phyloP scores from a whole-genome alignment of 2,797 vertebrate genomes.

The Ctenopoma kingsleyae region DNA sequence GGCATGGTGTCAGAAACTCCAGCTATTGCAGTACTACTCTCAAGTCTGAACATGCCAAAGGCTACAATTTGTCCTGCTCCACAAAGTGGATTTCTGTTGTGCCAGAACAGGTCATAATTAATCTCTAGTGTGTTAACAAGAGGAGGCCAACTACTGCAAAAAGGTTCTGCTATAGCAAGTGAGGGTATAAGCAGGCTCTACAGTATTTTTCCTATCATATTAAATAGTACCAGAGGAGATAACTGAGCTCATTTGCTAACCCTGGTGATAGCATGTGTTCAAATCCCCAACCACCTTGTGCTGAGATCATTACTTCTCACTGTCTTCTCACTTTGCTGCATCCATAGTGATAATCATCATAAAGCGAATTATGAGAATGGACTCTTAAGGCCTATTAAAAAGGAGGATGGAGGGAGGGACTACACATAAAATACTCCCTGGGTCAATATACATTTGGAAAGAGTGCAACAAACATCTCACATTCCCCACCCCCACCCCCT shows the following conservation, averaged over 20 bases:
- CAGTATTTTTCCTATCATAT: not conserved
- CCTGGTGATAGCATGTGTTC: not conserved
- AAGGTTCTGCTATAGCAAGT: constrained; percentile 20
- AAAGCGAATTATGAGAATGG: not conserved
- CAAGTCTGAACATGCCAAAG: constrained; percentile 71
- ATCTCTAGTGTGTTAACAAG: constrained; percentile 76
- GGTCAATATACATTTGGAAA: not conserved
- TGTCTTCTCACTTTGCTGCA: constrained; percentile 1
- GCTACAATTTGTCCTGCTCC: constrained; percentile 72
- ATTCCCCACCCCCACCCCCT: not conserved
- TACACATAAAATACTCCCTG: not conserved
- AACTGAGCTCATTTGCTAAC: constrained; percentile 1
- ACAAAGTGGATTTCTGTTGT: constrained; percentile 67
- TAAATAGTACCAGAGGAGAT: not conserved
- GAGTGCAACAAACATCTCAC: not conserved
- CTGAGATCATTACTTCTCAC: constrained; percentile 1
- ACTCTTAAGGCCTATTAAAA: not conserved
- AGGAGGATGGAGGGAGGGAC: not conserved
- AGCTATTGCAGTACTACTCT: constrained; percentile 53
- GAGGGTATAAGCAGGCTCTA: constrained; percentile 8
- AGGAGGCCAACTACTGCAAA: constrained; percentile 49
- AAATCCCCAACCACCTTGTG: not conserved
- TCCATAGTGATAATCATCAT: not conserved
- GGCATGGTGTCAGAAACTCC: constrained; percentile 61
- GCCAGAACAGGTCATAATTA: constrained; percentile 75